Conservation (phyloP, 2,113 vertebrate genomes). For the Himantopus leucocephalus region DNA sequence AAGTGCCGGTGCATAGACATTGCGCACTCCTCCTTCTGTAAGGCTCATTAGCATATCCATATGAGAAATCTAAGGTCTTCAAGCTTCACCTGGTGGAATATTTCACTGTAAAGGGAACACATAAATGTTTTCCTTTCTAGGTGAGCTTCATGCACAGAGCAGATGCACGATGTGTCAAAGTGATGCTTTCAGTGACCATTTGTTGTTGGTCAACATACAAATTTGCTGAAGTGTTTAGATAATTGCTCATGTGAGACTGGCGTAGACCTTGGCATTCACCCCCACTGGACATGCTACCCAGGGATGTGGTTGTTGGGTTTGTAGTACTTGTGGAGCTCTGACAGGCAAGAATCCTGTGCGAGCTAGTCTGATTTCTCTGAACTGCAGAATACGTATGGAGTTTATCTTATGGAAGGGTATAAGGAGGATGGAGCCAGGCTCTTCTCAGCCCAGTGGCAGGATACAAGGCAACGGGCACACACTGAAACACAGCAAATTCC, state of each 20-base stretch:
- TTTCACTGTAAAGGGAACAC: background rate
- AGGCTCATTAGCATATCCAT: no score
- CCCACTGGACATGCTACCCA: background rate
- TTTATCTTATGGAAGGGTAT: background rate
- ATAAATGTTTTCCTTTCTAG: background rate
- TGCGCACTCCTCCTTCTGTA: background rate
- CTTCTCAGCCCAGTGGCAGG: background rate
- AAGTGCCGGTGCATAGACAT: background rate
- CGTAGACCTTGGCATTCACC: background rate
- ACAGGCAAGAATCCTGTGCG: background rate
- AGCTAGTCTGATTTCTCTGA: background rate
- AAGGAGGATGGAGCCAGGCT: background rate
- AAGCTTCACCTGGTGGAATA: background rate
- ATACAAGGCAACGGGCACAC: no score
- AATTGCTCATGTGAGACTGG: background rate
- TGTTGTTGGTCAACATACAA: background rate
- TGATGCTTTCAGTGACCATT: background rate
- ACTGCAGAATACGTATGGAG: background rate
- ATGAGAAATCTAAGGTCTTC: background rate
- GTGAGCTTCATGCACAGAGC: background rate
- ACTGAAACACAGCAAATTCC: background rate
- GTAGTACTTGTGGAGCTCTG: background rate
- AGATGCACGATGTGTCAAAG: background rate
- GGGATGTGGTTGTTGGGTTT: background rate
- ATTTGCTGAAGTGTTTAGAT: background rate